Percentiles rank a stretch among this genome's conserved stretches.
Conservation (phyloP, 2,797 vertebrate genomes). For the Pangasius krempfi region DNA sequence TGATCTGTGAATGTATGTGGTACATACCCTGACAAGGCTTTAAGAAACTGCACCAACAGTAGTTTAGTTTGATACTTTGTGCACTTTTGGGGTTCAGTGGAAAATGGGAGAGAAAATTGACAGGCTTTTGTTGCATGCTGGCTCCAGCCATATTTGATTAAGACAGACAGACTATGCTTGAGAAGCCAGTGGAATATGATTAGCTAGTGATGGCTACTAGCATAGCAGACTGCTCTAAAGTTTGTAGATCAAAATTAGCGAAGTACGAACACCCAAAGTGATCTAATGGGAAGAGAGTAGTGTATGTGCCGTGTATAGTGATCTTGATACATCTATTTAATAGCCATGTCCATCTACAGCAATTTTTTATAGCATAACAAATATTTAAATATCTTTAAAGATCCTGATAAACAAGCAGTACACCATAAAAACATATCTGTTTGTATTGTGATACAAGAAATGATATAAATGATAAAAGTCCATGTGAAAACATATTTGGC, state of each 20-base stretch:
- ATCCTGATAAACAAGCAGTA: not conserved
- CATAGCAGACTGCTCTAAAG: slow-evolving; percentile 36
- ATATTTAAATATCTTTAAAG: not conserved
- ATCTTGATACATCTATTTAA: not conserved
- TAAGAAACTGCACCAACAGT: not conserved
- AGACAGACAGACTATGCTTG: slow-evolving; percentile 64
- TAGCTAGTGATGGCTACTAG: slow-evolving; percentile 65
- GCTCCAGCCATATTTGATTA: slow-evolving; percentile 78
- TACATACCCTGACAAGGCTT: not conserved
- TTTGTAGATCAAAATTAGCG: slow-evolving; percentile 38
- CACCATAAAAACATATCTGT: not conserved
- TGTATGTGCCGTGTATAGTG: not conserved
- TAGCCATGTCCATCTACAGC: not conserved
- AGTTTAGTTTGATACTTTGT: not conserved
- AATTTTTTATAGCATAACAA: not conserved
- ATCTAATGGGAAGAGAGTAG: slow-evolving; percentile 19
- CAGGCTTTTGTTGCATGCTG: slow-evolving; percentile 68
- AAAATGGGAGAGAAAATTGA: slow-evolving; percentile 53
- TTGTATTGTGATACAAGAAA: not conserved
- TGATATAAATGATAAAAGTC: not conserved
- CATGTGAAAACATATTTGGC: not conserved
- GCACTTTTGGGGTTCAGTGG: slow-evolving; percentile 5
- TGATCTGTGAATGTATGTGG: not conserved
- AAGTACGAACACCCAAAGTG: slow-evolving; percentile 40
- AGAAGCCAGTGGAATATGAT: slow-evolving; percentile 72